Evolutionary conservation across 2,888 invertebrate genomes (phyloP).

Genomic region (Desoria tigrina): DNA sequence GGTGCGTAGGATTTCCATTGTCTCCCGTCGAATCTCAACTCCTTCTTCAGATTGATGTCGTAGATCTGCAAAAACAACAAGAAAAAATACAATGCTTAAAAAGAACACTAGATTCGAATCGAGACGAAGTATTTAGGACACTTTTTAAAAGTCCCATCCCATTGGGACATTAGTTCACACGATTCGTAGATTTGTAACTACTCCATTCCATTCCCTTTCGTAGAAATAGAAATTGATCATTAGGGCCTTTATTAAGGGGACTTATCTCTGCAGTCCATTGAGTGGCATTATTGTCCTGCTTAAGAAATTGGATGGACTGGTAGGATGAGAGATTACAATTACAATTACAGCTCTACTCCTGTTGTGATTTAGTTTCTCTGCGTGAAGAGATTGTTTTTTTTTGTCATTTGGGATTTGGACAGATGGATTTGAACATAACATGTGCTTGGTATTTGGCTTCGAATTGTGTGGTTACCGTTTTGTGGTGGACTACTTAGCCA

Average conservation of each 20-base stretch:
- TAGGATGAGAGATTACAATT: constrained; percentile 1
- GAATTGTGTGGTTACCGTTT: background rate
- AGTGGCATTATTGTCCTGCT: background rate
- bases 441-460: background rate
- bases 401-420: background rate
- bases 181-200: too few relatives aligned
- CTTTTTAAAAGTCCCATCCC: too few relatives aligned
- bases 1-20: constrained; percentile 53
- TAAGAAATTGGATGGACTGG: background rate
- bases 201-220: too few relatives aligned
- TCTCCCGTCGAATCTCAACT: constrained; percentile 53
- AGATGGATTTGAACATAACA: background rate
- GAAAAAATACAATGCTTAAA: too few relatives aligned
- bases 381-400: constrained; percentile 5
- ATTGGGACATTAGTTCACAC: too few relatives aligned
- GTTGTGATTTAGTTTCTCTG: constrained; percentile 6
- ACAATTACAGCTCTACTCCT: background rate
- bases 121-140: too few relatives aligned
- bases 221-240: constrained; percentile 14
- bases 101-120: too few relatives aligned
- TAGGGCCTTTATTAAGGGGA: background rate
- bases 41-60: constrained; percentile 52
- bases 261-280: background rate
- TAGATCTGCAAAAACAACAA: constrained; percentile 41
- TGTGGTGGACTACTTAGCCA: too few relatives aligned